A percentile compares a stretch with the other conserved stretches of the same genome.
These are phyloP conservation scores for Crocidura indochinensis DNA, from an alignment of 2,797 vertebrate species.

Conservation along the genomic window DNA sequence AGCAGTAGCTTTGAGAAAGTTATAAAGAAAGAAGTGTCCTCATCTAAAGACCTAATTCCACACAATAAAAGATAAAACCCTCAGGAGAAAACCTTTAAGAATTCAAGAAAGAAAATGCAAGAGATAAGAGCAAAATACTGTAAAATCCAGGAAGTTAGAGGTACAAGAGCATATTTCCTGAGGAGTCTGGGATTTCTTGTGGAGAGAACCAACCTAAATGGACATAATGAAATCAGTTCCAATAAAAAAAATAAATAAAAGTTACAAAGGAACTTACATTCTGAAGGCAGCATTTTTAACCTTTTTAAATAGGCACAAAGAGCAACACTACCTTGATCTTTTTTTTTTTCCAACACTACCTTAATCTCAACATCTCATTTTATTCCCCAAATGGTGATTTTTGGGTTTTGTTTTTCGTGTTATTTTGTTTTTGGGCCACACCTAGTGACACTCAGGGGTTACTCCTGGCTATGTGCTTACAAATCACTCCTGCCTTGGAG, in stretches of 20 bases:
- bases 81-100: slow-evolving; percentile 26
- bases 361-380: not conserved
- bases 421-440: too few relatives aligned
- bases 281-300: not conserved
- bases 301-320: not conserved
- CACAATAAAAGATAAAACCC: slow-evolving; percentile 25
- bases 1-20: not conserved
- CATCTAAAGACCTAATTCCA: slow-evolving; percentile 4
- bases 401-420: too few relatives aligned
- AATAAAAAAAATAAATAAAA: too few relatives aligned
- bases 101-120: not conserved
- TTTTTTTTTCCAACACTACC: too few relatives aligned
- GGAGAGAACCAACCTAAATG: slow-evolving; percentile 1
- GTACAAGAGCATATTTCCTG: too few relatives aligned
- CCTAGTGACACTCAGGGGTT: too few relatives aligned
- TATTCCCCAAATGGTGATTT: not conserved
- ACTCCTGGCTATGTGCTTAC: too few relatives aligned
- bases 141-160: not conserved
- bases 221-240: not conserved
- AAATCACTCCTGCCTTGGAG: too few relatives aligned
- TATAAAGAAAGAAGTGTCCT: not conserved
- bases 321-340: not conserved
- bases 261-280: not conserved
- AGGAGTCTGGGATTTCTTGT: not conserved
- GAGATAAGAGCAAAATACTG: not conserved